phyloP scores from a whole-genome alignment of 2,797 vertebrate genomes.

The Sebastes iracundus region DNA sequence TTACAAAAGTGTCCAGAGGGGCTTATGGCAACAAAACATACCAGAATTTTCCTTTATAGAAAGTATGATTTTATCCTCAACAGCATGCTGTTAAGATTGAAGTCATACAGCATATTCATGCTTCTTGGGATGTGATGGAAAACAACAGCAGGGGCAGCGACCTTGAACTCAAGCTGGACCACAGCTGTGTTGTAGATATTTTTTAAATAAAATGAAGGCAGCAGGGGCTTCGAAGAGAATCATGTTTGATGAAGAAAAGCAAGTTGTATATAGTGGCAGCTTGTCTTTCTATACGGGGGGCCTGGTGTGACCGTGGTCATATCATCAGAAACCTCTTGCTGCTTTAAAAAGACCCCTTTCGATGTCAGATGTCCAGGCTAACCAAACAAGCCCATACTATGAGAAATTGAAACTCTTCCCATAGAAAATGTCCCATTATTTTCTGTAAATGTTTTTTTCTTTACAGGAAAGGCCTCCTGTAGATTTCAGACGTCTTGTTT shows the following conservation, averaged over 20 bases:
- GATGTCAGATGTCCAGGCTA: constrained; percentile 48
- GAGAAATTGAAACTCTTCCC: constrained; percentile 41
- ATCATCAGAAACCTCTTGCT: constrained; percentile 48
- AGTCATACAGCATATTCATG: constrained; percentile 4
- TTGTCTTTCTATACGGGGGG: constrained; percentile 45
- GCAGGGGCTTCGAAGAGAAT: constrained; percentile 20
- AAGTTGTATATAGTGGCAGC: constrained; percentile 27
- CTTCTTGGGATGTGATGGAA: constrained; percentile 62
- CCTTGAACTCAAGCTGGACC: constrained; percentile 51
- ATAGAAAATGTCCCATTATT: constrained; percentile 34
- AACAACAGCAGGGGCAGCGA: constrained; percentile 45
- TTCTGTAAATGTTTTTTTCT: constrained; percentile 24
- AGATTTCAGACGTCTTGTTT: constrained; percentile 22
- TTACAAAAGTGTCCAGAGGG: neutral
- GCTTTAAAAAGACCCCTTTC: constrained; percentile 50
- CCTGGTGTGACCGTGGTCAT: constrained; percentile 31
- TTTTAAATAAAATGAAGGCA: constrained; percentile 37
- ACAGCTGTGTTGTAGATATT: constrained; percentile 58
- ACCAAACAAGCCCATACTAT: constrained; percentile 40
- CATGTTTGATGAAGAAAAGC: constrained; percentile 24
- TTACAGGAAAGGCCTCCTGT: constrained; percentile 22
- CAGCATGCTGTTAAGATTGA: neutral
- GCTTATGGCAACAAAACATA: neutral
- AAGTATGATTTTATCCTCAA: neutral
- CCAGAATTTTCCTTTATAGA: neutral